Evolutionary conservation across 2,888 invertebrate genomes (phyloP).

Genomic region (Trachelus stipa): DNA sequence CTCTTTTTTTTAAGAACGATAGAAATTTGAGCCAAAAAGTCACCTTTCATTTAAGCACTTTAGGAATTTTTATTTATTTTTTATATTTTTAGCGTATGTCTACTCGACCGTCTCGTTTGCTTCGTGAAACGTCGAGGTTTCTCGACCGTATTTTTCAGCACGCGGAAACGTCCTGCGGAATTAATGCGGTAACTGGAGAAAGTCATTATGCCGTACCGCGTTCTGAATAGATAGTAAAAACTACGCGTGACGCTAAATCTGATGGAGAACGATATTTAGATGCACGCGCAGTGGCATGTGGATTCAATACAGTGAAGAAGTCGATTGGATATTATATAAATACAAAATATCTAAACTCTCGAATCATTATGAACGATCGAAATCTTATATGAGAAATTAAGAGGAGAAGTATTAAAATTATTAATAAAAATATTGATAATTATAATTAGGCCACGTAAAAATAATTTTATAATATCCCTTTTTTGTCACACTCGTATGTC

Average conservation of each 20-base stretch:
- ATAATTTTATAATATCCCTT: too few species aligned
- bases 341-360: not conserved
- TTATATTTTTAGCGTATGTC: not conserved
- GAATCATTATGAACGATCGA: not conserved
- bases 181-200: not conserved
- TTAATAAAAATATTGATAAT: too few species aligned
- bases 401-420: too few species aligned
- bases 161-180: not conserved
- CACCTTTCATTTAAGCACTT: not conserved
- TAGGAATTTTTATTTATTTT: not conserved
- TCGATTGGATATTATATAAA: not conserved
- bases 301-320: not conserved
- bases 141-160: not conserved
- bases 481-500: too few species aligned
- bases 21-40: not conserved
- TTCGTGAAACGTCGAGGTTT: not conserved
- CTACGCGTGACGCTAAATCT: not conserved
- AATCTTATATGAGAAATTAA: too few species aligned
- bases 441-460: too few species aligned
- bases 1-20: not conserved
- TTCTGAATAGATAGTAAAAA: not conserved
- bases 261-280: not conserved
- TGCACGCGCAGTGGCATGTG: not conserved
- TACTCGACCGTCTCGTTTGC: not conserved
- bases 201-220: not conserved